Conservation (phyloP, 2,113 vertebrate species). For the Salvelinus alpinus region DNA sequence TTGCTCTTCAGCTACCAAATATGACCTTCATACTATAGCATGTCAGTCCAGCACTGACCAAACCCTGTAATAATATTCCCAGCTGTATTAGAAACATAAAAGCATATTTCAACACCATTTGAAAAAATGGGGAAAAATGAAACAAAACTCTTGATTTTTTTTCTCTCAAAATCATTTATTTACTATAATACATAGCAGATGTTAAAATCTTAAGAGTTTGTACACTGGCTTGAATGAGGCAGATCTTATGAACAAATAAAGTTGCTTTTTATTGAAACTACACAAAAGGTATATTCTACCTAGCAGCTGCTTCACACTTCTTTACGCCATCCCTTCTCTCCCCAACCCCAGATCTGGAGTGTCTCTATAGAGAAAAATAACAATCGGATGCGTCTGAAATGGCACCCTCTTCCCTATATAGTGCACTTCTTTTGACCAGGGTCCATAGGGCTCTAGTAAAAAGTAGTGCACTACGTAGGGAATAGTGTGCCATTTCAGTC, state of each 20-base stretch:
- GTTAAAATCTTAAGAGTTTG: constrained; percentile 81
- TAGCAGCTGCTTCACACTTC: constrained; percentile 71
- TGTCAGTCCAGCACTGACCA: too few relatives aligned
- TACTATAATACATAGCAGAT: constrained; percentile 89
- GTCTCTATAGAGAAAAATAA: neutral
- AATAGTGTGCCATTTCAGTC: too few relatives aligned
- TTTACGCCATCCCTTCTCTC: constrained; percentile 13
- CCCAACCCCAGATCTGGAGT: neutral
- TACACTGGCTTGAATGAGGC: constrained; percentile 72
- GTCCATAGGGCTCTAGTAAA: too few relatives aligned
- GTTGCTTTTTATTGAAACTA: constrained; percentile 65
- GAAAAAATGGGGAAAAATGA: constrained; percentile 56
- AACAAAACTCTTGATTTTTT: constrained; percentile 58
- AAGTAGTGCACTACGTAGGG: too few relatives aligned
- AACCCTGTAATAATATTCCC: too few relatives aligned
- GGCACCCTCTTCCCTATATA: too few relatives aligned
- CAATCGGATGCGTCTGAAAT: too few relatives aligned
- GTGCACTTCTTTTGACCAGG: too few relatives aligned
- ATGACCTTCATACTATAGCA: too few relatives aligned
- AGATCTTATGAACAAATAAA: constrained; percentile 63
- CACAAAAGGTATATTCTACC: constrained; percentile 71
- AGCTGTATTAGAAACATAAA: too few relatives aligned
- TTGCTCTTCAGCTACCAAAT: too few relatives aligned
- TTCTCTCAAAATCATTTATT: constrained; percentile 92
- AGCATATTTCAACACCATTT: neutral